phyloP scores from a whole-genome alignment of 2,797 vertebrate genomes.

The Nyctalus aviator region DNA sequence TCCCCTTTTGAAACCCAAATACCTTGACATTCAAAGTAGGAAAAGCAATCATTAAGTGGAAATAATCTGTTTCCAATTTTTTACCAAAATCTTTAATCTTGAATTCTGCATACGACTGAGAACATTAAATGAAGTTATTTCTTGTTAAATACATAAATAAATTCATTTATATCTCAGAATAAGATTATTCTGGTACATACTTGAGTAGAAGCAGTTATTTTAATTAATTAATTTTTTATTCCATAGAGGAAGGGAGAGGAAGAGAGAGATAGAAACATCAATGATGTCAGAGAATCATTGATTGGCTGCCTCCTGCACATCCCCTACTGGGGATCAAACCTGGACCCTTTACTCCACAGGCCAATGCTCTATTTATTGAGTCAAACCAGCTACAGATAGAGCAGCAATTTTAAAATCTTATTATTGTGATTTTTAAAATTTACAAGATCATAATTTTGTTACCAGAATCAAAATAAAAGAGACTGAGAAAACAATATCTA shows the following conservation, averaged over 20 bases:
- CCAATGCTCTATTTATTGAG: too few species aligned
- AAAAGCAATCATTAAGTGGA: not conserved
- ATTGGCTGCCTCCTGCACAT: too few species aligned
- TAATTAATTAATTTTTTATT: not conserved
- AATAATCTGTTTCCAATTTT: not conserved
- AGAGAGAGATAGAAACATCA: too few species aligned
- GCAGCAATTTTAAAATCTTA: not conserved
- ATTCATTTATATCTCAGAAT: constrained; percentile 30
- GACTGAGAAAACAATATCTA: not conserved
- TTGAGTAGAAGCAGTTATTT: constrained; percentile 18
- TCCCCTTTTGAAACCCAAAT: constrained; percentile 38
- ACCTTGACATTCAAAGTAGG: not conserved
- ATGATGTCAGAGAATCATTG: too few species aligned
- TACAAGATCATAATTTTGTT: constrained; percentile 48
- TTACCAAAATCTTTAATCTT: constrained; percentile 22
- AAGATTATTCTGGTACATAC: not conserved
- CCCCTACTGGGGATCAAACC: too few species aligned
- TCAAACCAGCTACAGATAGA: not conserved
- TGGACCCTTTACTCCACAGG: too few species aligned
- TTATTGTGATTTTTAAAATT: not conserved
- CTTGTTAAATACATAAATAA: constrained; percentile 47
- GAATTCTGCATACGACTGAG: constrained; percentile 47
- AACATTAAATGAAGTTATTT: not conserved
- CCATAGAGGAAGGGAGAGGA: too few species aligned
- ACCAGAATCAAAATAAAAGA: constrained; percentile 34